Conservation (phyloP, 1,140 invertebrate species). For the Lepidotrigona ventralis region DNA sequence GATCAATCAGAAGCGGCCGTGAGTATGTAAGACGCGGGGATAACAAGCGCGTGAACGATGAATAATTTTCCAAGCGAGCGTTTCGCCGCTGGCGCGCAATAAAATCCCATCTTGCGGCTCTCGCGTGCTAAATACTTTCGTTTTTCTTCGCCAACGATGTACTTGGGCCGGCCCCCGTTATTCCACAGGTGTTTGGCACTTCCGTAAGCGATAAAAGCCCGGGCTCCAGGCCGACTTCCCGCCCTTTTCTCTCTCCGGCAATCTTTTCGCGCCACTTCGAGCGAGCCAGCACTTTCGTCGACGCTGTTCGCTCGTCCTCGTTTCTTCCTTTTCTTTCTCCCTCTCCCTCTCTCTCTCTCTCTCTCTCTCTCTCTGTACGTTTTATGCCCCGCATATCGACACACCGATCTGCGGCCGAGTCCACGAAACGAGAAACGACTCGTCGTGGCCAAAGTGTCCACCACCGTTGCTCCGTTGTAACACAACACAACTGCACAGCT, state of each 20-base stretch:
- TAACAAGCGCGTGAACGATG: not conserved
- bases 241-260: slow-evolving; percentile 67
- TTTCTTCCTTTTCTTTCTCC: not conserved
- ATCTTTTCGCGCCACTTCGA: slow-evolving; percentile 72
- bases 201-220: slow-evolving; percentile 79
- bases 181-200: slow-evolving; percentile 81
- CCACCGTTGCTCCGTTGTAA: slow-evolving; percentile 32
- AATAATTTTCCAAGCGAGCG: not conserved
- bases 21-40: slow-evolving; percentile 7
- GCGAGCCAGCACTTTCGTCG: slow-evolving; percentile 31
- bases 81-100: slow-evolving; percentile 47
- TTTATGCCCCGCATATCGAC: not conserved
- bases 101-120: slow-evolving; percentile 65
- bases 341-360: no score
- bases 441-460: slow-evolving; percentile 30
- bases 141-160: slow-evolving; percentile 78
- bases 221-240: slow-evolving; percentile 71
- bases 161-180: slow-evolving; percentile 77
- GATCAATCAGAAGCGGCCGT: not conserved
- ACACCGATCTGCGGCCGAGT: slow-evolving; percentile 36
- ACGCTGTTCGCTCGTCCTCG: slow-evolving; percentile 11
- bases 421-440: slow-evolving; percentile 25
- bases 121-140: slow-evolving; percentile 71
- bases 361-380: not conserved
- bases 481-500: not conserved